A percentile compares a stretch with the other conserved stretches of the same genome.
These are phyloP conservation scores for Zaprionus nigranus DNA, from an alignment of 1,140 invertebrate species.

Conservation along the genomic window DNA sequence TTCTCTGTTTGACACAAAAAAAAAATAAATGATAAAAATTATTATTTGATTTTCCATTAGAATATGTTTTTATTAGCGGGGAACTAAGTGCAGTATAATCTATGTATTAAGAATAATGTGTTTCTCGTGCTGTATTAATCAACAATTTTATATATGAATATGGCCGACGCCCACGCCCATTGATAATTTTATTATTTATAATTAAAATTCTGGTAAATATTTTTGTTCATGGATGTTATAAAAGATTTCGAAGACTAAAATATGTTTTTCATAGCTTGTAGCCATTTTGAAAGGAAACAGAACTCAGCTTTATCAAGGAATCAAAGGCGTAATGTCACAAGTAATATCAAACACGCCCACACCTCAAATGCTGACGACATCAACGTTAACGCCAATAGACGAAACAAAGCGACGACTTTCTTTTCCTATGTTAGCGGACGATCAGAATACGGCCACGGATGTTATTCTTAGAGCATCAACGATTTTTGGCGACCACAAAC, in stretches of 20 bases:
- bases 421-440: slow-evolving; percentile 55
- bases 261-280: slow-evolving; percentile 28
- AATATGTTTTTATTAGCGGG: slow-evolving; percentile 24
- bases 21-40: slow-evolving; percentile 69
- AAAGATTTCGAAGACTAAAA: not conserved
- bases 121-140: slow-evolving; percentile 38
- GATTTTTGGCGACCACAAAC: slow-evolving; percentile 62
- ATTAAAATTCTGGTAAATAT: slow-evolving; percentile 57
- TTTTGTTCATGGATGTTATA: not conserved
- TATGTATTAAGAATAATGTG: slow-evolving; percentile 31
- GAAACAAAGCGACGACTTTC: slow-evolving; percentile 62
- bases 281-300: slow-evolving; percentile 27
- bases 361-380: slow-evolving; percentile 81
- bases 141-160: slow-evolving; percentile 55
- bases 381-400: too few relatives aligned
- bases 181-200: slow-evolving; percentile 65
- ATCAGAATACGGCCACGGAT: slow-evolving; percentile 49
- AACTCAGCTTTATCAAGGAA: slow-evolving; percentile 29
- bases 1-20: slow-evolving; percentile 70
- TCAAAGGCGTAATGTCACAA: slow-evolving; percentile 70
- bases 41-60: slow-evolving; percentile 29
- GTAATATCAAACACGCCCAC: slow-evolving; percentile 78
- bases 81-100: slow-evolving; percentile 50
- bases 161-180: slow-evolving; percentile 72
- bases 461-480: slow-evolving; percentile 61